Percentiles rank a stretch among this genome's conserved stretches.
Conservation (phyloP, 1,140 invertebrate species). For the Prorops nasuta region DNA sequence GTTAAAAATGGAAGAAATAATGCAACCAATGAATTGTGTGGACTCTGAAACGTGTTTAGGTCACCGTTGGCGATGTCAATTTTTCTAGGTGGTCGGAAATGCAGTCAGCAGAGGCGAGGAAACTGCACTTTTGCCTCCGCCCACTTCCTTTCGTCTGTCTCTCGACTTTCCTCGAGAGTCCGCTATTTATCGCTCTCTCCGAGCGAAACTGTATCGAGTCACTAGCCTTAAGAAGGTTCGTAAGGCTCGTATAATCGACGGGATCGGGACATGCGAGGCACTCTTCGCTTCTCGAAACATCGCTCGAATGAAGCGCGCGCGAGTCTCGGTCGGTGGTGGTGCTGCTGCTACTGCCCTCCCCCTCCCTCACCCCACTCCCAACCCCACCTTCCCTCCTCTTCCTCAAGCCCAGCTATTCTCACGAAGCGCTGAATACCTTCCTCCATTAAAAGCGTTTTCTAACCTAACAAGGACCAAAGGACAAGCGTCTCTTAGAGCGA, state of each 20-base stretch:
- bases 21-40: neutral
- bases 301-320: no score
- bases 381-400: no score
- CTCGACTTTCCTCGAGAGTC: neutral
- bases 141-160: neutral
- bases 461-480: no score
- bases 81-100: neutral
- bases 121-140: no score
- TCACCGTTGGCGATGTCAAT: neutral
- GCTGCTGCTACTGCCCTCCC: no score
- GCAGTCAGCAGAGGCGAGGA: neutral
- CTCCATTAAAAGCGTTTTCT: no score
- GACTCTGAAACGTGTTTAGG: neutral
- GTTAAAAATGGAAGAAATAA: neutral
- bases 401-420: no score
- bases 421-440: no score
- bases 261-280: neutral
- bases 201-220: neutral
- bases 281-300: neutral
- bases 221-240: neutral
- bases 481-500: no score
- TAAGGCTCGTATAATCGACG: conserved; percentile 18
- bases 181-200: neutral
- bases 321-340: no score
- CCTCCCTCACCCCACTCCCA: no score